A percentile compares a stretch with the other conserved stretches of the same genome.
phyloP scores from a whole-genome alignment of 1,140 invertebrate species.

The Pseudomyrmex sp. region DNA sequence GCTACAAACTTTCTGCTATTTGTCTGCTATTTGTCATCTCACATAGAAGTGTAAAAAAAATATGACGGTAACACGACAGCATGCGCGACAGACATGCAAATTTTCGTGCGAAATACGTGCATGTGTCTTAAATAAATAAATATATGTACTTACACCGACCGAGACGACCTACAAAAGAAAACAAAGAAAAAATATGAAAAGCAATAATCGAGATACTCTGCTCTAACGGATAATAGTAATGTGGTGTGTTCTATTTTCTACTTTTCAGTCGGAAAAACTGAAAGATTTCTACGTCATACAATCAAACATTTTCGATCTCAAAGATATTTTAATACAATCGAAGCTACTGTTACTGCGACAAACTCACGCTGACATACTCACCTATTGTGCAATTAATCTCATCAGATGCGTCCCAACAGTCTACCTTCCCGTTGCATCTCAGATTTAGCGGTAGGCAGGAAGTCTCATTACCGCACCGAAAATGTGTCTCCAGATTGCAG shows the following conservation, averaged over 20 bases:
- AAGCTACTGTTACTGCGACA: conserved; percentile 8
- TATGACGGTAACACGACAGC: neutral
- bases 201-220: too few species aligned
- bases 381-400: conserved; percentile 91
- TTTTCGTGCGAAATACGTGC: neutral
- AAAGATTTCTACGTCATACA: neutral
- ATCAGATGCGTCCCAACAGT: conserved; percentile 93
- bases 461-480: conserved; percentile 91
- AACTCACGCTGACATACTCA: conserved; percentile 77
- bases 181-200: conserved; percentile 68
- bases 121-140: conserved; percentile 59
- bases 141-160: conserved; percentile 81
- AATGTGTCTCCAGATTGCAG: conserved; percentile 89
- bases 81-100: conserved; percentile 41
- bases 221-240: too few species aligned
- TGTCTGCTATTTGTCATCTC: neutral
- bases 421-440: conserved; percentile 90
- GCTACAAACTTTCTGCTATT: neutral
- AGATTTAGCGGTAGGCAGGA: conserved; percentile 90
- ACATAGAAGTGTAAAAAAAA: conserved; percentile 3
- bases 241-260: too few species aligned
- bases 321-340: neutral
- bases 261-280: too few species aligned
- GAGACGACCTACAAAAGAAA: conserved; percentile 80
- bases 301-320: conserved; percentile 10